Conservation (phyloP, 1,140 invertebrate species). For the Holotrichia oblita region DNA sequence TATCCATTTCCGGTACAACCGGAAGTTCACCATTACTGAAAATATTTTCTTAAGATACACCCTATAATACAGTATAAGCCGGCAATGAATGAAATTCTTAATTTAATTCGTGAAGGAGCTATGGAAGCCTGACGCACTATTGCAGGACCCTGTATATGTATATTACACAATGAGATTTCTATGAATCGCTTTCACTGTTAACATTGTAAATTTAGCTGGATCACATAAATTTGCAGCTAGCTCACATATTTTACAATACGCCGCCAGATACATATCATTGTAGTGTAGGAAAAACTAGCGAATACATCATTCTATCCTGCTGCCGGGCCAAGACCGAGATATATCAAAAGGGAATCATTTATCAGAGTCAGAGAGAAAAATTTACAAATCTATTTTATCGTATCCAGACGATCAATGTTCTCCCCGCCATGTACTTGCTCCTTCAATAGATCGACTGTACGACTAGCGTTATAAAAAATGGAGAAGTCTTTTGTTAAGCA, state of each 20-base stretch:
- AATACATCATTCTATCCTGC: not conserved
- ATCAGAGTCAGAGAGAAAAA: conserved; percentile 11
- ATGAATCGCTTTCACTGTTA: not conserved
- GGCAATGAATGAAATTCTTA: too few species aligned
- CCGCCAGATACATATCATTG: not conserved
- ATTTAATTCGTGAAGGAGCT: too few species aligned
- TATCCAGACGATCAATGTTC: not conserved
- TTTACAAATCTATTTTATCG: conserved; percentile 13
- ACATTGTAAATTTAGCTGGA: too few species aligned
- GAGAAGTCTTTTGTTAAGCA: conserved; percentile 7
- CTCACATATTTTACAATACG: not conserved
- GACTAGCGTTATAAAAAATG: not conserved
- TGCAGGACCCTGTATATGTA: too few species aligned
- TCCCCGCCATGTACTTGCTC: not conserved
- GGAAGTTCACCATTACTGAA: too few species aligned
- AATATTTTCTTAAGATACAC: too few species aligned
- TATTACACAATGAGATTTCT: not conserved
- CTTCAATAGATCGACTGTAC: conserved; percentile 11
- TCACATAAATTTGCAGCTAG: too few species aligned
- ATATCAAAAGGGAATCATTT: conserved; percentile 12
- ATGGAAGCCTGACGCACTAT: too few species aligned
- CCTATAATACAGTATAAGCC: too few species aligned
- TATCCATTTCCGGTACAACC: too few species aligned
- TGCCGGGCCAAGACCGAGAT: not conserved
- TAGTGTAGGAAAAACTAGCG: not conserved